A percentile compares a stretch with the other conserved stretches of the same genome.
These are phyloP conservation scores for Ctenicera cuprea DNA, from an alignment of 2,888 invertebrate genomes.

Conservation along the genomic window DNA sequence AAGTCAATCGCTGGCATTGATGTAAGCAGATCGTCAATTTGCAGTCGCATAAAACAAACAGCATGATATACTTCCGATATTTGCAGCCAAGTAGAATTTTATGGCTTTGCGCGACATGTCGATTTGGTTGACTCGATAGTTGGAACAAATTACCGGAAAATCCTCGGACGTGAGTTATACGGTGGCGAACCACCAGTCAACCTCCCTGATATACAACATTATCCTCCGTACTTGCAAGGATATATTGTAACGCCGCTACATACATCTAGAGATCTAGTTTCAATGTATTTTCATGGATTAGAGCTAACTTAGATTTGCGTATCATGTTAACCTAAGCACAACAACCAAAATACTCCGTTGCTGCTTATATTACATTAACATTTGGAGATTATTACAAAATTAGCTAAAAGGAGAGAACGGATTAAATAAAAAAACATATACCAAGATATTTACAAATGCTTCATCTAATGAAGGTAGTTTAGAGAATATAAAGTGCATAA, in stretches of 20 bases:
- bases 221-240: slow-evolving; percentile 40
- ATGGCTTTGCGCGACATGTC: slow-evolving; percentile 59
- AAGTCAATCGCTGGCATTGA: slow-evolving; percentile 19
- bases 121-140: slow-evolving; percentile 63
- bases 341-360: neutral
- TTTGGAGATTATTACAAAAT: too few species aligned
- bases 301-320: slow-evolving; percentile 5
- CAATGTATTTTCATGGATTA: slow-evolving; percentile 20
- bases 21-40: slow-evolving; percentile 49
- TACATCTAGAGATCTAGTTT: slow-evolving; percentile 23
- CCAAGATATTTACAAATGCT: too few species aligned
- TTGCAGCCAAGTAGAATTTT: slow-evolving; percentile 61
- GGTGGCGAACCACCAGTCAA: slow-evolving; percentile 60
- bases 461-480: too few species aligned
- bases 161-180: slow-evolving; percentile 63
- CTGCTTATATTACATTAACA: too few species aligned
- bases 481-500: too few species aligned
- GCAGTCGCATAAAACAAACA: slow-evolving; percentile 52
- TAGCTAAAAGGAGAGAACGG: too few species aligned
- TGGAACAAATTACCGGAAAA: slow-evolving; percentile 65
- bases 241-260: slow-evolving; percentile 34
- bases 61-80: slow-evolving; percentile 55
- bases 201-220: slow-evolving; percentile 51
- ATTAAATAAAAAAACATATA: too few species aligned
- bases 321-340: neutral